Conservation (phyloP, 2,888 invertebrate species). For the Hydriomena furcata region DNA sequence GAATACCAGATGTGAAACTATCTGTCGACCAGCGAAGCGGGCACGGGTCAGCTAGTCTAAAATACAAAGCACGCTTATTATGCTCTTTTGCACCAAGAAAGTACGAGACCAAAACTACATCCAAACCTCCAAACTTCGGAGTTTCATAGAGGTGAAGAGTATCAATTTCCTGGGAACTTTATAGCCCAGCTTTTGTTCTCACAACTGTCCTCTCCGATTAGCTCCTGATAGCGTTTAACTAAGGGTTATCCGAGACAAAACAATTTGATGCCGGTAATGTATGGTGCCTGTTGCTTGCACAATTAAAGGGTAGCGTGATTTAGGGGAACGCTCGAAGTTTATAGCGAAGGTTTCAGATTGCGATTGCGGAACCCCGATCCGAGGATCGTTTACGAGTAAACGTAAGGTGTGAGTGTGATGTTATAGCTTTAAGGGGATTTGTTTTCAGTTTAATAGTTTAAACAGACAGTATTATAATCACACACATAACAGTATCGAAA, state of each 20-base stretch:
- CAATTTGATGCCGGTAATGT: conserved; percentile 31
- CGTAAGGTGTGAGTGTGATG: not conserved
- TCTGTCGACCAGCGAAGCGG: too few species aligned
- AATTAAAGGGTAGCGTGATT: conserved; percentile 26
- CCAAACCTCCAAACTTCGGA: too few species aligned
- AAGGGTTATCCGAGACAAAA: conserved; percentile 36
- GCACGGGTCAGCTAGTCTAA: too few species aligned
- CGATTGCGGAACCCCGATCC: conserved; percentile 20
- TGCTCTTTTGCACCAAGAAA: too few species aligned
- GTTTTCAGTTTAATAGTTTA: too few species aligned
- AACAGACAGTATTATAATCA: too few species aligned
- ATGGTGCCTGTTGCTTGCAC: conserved; percentile 18
- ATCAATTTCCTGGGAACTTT: conserved; percentile 23
- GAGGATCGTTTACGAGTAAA: not conserved
- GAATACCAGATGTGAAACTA: too few species aligned
- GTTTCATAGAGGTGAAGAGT: too few species aligned
- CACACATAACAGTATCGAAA: too few species aligned
- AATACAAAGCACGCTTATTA: too few species aligned
- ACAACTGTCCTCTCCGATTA: conserved; percentile 32
- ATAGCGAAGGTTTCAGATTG: conserved; percentile 13
- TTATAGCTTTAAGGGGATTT: not conserved
- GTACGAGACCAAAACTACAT: not conserved
- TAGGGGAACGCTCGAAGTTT: conserved; percentile 11
- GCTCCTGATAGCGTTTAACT: conserved; percentile 25
- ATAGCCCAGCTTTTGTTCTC: conserved; percentile 30